These are phyloP conservation scores for Zaprionus africanus DNA, from an alignment of 1,140 invertebrate species.

Conservation along the genomic window DNA sequence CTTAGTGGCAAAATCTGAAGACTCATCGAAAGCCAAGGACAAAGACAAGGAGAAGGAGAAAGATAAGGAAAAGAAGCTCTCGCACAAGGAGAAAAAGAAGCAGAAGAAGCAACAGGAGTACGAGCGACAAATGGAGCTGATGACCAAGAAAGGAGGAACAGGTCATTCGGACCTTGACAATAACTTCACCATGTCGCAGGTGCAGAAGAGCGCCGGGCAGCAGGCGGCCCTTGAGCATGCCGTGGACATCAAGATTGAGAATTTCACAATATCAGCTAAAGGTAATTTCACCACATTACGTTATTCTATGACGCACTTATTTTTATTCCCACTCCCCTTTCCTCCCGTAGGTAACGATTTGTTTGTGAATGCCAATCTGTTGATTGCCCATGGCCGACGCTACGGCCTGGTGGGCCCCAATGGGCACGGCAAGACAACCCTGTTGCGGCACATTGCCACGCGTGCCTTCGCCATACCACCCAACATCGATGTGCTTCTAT, in stretches of 20 bases:
- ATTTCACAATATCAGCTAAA: conserved; percentile 98
- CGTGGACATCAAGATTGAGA: conserved; percentile 99
- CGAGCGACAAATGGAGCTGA: conserved; percentile 94
- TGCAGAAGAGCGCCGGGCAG: conserved; percentile 93
- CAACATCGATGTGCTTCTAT: conserved; percentile 98
- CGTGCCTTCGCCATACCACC: conserved; percentile 96
- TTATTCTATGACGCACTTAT: neutral
- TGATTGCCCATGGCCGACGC: conserved; percentile 96
- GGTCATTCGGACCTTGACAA: conserved; percentile 94
- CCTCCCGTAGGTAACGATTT: conserved; percentile 93
- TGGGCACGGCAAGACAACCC: conserved; percentile 99
- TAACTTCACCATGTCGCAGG: conserved; percentile 98
- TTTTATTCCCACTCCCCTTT: neutral
- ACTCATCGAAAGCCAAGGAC: conserved; percentile 39
- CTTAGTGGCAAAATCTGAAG: conserved; percentile 46
- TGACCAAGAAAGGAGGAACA: conserved; percentile 94
- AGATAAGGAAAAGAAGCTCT: conserved; percentile 89
- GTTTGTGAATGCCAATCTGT: conserved; percentile 97
- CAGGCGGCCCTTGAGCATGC: conserved; percentile 95
- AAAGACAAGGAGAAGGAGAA: conserved; percentile 78
- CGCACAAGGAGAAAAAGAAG: conserved; percentile 98
- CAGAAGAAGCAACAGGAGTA: conserved; percentile 96
- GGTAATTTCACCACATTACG: conserved; percentile 79
- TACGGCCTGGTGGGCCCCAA: conserved; percentile 99
- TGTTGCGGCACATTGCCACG: conserved; percentile 96